A percentile compares a stretch with the other conserved stretches of the same genome.
These are phyloP conservation scores for Brachionus angularis DNA, from an alignment of 1,140 invertebrate genomes.

Conservation along the genomic window DNA sequence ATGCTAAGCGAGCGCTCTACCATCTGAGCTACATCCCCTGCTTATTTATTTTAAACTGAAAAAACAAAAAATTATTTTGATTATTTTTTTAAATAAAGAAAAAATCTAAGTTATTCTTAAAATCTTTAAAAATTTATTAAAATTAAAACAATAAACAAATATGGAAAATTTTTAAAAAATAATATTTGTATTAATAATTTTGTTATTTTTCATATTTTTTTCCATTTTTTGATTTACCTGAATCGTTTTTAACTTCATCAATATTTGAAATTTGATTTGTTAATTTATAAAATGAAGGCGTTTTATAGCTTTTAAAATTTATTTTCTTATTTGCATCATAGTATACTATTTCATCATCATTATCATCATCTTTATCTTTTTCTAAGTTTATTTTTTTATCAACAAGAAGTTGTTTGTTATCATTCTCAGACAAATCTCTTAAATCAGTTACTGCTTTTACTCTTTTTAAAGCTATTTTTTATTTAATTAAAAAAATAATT, in stretches of 20 bases:
- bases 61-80: neutral
- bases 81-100: neutral
- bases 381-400: neutral
- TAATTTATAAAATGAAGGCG: neutral
- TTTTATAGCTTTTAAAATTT: neutral
- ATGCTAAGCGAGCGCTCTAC: conserved; percentile 45
- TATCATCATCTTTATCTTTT: no score
- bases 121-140: neutral
- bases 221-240: no score
- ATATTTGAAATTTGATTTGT: neutral
- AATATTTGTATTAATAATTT: no score
- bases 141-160: no score
- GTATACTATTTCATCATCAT: neutral
- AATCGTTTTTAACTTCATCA: neutral
- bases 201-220: no score
- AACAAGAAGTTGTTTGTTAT: neutral
- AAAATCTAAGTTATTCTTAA: neutral
- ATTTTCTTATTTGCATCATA: neutral
- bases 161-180: no score
- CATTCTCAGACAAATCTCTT: neutral
- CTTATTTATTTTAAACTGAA: neutral
- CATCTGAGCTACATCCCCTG: conserved; percentile 47
- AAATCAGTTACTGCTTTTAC: conserved; percentile 2
- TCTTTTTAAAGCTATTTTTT: conserved; percentile 26
- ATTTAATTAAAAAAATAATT: no score